These are phyloP conservation scores for Anas platyrhynchos DNA, from an alignment of 2,113 vertebrate genomes.

Conservation along the genomic window DNA sequence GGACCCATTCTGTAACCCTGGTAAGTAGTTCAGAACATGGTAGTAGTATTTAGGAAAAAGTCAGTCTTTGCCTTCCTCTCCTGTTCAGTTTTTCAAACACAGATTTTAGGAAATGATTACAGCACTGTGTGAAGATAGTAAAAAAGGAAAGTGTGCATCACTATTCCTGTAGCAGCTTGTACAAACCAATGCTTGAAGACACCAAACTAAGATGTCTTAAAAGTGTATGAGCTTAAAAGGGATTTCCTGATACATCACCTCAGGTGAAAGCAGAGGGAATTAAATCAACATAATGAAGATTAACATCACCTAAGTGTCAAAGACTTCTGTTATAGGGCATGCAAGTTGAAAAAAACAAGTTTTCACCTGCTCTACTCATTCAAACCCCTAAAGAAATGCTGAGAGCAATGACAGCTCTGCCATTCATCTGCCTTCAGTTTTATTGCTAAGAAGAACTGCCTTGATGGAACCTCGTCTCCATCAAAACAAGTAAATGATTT, in stretches of 20 bases:
- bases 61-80: constrained; percentile 41
- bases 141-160: constrained; percentile 36
- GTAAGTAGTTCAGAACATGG: constrained; percentile 32
- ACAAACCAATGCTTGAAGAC: not conserved
- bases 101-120: constrained; percentile 47
- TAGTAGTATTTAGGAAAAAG: constrained; percentile 29
- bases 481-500: not conserved
- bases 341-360: not conserved
- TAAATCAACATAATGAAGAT: not conserved
- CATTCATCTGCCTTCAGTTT: not conserved
- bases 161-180: constrained; percentile 2
- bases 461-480: not conserved
- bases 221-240: not conserved
- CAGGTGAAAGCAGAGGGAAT: not conserved
- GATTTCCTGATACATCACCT: not conserved
- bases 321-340: not conserved
- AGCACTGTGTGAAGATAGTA: constrained; percentile 48
- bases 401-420: not conserved
- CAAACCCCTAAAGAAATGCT: not conserved
- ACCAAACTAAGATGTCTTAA: not conserved
- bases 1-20: constrained; percentile 16
- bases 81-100: constrained; percentile 55
- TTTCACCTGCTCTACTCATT: not conserved
- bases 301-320: not conserved
- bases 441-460: not conserved